phyloP scores from a whole-genome alignment of 1,140 invertebrate species.

The Drosophila kepulauana region DNA sequence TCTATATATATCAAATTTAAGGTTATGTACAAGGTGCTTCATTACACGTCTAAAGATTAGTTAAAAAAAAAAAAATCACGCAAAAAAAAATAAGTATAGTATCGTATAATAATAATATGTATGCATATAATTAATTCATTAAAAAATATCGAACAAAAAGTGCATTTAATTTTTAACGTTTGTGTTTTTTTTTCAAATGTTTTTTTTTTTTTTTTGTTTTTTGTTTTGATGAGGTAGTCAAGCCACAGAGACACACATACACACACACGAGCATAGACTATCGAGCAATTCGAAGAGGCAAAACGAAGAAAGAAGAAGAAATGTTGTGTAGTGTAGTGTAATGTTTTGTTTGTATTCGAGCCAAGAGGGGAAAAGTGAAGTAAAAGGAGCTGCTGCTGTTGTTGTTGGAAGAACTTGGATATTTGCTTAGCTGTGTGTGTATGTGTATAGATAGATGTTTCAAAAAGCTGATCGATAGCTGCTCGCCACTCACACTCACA shows the following conservation, averaged over 20 bases:
- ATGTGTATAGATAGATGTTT: neutral
- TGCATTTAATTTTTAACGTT: slow-evolving; percentile 40
- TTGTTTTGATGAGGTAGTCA: slow-evolving; percentile 73
- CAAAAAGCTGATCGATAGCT: neutral
- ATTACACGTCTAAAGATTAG: slow-evolving; percentile 26
- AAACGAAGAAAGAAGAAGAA: slow-evolving; percentile 13
- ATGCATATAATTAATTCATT: slow-evolving; percentile 7
- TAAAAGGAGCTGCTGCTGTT: slow-evolving; percentile 16
- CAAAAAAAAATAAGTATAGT: slow-evolving; percentile 6
- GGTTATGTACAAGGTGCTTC: slow-evolving; percentile 72
- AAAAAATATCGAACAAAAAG: slow-evolving; percentile 35
- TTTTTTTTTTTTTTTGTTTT: slow-evolving; percentile 21
- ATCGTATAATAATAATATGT: neutral
- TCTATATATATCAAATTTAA: slow-evolving; percentile 48
- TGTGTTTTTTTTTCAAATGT: slow-evolving; percentile 2
- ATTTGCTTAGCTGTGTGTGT: slow-evolving; percentile 23
- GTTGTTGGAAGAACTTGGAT: slow-evolving; percentile 74
- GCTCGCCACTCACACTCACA: neutral
- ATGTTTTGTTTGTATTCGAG: slow-evolving; percentile 61
- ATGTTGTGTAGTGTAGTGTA: too few relatives aligned
- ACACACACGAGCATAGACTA: slow-evolving; percentile 19
- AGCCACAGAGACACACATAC: slow-evolving; percentile 51
- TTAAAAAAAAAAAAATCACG: slow-evolving; percentile 19
- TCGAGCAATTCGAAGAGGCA: slow-evolving; percentile 22
- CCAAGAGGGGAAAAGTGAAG: neutral